phyloP scores from a whole-genome alignment of 2,113 vertebrate genomes.

The Chionomys nivalis region DNA sequence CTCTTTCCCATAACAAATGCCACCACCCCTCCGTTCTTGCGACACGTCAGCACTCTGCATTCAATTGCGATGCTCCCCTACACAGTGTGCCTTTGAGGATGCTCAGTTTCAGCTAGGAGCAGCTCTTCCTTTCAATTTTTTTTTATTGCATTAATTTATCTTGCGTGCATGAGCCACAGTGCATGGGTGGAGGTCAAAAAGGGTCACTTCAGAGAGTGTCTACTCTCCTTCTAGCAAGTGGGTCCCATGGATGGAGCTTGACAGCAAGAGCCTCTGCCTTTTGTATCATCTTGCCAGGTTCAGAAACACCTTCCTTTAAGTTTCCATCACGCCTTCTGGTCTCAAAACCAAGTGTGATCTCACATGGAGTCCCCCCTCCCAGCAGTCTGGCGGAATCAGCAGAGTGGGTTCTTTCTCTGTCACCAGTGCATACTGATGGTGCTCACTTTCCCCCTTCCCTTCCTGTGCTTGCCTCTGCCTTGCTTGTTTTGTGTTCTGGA shows the following conservation, averaged over 20 bases:
- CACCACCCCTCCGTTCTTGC: neutral
- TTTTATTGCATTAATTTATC: neutral
- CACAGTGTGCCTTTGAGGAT: neutral
- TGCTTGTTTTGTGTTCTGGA: neutral
- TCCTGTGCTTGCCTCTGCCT: neutral
- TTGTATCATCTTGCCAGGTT: neutral
- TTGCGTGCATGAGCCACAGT: neutral
- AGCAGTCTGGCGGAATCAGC: neutral
- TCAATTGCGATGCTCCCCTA: neutral
- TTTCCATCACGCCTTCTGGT: neutral
- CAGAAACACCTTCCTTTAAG: neutral
- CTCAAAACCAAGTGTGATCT: neutral
- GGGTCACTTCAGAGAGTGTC: neutral
- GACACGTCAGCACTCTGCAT: neutral
- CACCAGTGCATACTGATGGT: neutral
- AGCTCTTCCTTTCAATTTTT: neutral
- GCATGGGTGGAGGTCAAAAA: neutral
- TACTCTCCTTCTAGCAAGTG: neutral
- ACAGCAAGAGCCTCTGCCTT: neutral
- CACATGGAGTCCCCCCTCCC: too few species aligned
- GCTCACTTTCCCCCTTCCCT: neutral
- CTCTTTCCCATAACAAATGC: neutral
- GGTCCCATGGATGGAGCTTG: too few species aligned
- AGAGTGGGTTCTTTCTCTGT: neutral
- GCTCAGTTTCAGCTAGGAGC: neutral